These are phyloP conservation scores for Petaurus breviceps DNA, from an alignment of 2,113 vertebrate genomes.

Conservation along the genomic window DNA sequence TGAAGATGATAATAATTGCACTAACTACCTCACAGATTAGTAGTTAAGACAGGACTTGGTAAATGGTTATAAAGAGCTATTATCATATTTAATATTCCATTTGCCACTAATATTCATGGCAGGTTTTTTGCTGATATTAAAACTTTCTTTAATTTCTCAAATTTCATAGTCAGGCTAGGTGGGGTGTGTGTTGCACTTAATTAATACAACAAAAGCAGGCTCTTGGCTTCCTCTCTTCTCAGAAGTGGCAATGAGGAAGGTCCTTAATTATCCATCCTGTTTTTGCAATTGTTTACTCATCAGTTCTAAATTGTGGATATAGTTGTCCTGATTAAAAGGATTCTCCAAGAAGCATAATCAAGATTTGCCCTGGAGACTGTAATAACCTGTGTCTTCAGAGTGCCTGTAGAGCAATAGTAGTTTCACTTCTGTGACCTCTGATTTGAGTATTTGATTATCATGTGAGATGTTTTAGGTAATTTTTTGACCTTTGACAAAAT, in stretches of 20 bases:
- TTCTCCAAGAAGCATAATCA: slow-evolving; percentile 21
- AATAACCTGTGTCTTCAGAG: neutral
- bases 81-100: neutral
- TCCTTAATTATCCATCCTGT: neutral
- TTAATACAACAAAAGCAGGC: neutral
- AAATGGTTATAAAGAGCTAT: neutral
- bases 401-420: neutral
- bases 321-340: slow-evolving; percentile 31
- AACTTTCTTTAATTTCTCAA: neutral
- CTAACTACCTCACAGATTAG: neutral
- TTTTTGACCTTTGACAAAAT: slow-evolving; percentile 78
- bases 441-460: slow-evolving; percentile 22
- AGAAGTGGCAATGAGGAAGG: neutral
- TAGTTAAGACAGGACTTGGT: neutral
- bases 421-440: slow-evolving; percentile 2
- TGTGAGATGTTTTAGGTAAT: slow-evolving; percentile 23
- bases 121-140: neutral
- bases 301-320: neutral
- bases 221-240: neutral
- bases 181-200: neutral
- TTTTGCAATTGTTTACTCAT: neutral
- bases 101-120: neutral
- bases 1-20: neutral
- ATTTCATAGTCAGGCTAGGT: neutral
- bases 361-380: neutral